phyloP scores from a whole-genome alignment of 2,888 invertebrate genomes.

The Brachyopa scutellaris region DNA sequence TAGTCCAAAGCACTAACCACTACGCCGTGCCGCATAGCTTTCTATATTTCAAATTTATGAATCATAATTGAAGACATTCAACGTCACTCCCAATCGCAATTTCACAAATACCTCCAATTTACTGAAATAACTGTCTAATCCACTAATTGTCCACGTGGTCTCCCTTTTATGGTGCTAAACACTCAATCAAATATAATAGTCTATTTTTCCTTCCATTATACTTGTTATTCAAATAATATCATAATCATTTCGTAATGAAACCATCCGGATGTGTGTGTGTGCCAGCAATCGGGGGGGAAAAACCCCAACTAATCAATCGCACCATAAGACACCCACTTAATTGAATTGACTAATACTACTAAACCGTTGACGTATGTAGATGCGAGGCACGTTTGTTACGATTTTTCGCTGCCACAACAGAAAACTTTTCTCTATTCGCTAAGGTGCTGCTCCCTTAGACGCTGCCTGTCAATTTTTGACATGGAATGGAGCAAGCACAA shows the following conservation, averaged over 20 bases:
- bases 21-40: too few species aligned
- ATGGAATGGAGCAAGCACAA: neutral
- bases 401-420: slow-evolving; percentile 1
- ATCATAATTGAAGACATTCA: too few species aligned
- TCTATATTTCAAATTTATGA: too few species aligned
- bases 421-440: neutral
- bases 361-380: slow-evolving; percentile 55
- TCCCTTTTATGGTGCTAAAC: neutral
- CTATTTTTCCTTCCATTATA: slow-evolving; percentile 4
- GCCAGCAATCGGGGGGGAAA: too few species aligned
- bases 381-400: slow-evolving; percentile 17
- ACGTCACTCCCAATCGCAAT: too few species aligned
- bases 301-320: slow-evolving; percentile 45
- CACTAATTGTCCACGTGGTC: too few species aligned
- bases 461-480: slow-evolving; percentile 32
- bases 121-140: too few species aligned
- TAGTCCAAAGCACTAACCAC: too few species aligned
- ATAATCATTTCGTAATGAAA: slow-evolving; percentile 6
- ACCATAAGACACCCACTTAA: slow-evolving; percentile 40
- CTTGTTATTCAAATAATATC: slow-evolving; percentile 3
- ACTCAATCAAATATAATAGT: neutral
- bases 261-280: too few species aligned
- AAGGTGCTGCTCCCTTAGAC: neutral
- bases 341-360: slow-evolving; percentile 41
- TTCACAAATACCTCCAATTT: too few species aligned